Base-by-base conservation (phyloP, 2,113 vertebrate genomes). In the Scomber colias region DNA sequence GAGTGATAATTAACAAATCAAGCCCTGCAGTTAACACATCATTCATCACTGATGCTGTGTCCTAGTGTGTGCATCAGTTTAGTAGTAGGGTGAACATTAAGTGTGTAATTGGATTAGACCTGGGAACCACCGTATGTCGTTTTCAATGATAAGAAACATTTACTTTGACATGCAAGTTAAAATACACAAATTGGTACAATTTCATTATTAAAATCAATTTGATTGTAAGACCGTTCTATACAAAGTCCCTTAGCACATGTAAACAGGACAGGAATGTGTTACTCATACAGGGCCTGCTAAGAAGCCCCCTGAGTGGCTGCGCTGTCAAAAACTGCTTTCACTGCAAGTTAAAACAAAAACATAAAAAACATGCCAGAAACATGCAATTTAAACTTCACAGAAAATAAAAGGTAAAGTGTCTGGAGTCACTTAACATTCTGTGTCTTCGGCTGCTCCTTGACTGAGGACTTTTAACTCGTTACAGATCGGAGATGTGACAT, bases 141-240 rank as follows among this genome's bases (percentile, higher is more conserved):
- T 68, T 55, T 74, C 74, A 73, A 54, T 45, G 48, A 69, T 19
- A 63, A 73, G 40, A 65, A 71, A 77, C 27, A 74, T 40, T 59
- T 49, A 69, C 72, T 45, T 48, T 46, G 40, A 62, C 84, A 80
- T 82, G 87, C 80, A 77, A 61, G 60, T 57, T 75, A 77, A 82
- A 84, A 65, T 72, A 79, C 19, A 89, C 57, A 86, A 82, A 86
- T 50, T 87, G 69, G 73, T 85, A 81, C 71, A 79, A 85, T 82
- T 77, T 66, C 35, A 62, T 76, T 5, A 55, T 46, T 45, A 71
- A 85, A 87, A 83, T 79, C 77, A 54, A 80, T 78, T 66, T 83
- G 81, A 89, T 88, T 63, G 6, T 73, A 60, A 80, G 60, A 71
- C 53, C 30, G 46, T 57, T 84, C 16, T 21, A 10, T 62, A 63